phyloP scores from a whole-genome alignment of 2,113 vertebrate genomes.

The Antigone vipio region DNA sequence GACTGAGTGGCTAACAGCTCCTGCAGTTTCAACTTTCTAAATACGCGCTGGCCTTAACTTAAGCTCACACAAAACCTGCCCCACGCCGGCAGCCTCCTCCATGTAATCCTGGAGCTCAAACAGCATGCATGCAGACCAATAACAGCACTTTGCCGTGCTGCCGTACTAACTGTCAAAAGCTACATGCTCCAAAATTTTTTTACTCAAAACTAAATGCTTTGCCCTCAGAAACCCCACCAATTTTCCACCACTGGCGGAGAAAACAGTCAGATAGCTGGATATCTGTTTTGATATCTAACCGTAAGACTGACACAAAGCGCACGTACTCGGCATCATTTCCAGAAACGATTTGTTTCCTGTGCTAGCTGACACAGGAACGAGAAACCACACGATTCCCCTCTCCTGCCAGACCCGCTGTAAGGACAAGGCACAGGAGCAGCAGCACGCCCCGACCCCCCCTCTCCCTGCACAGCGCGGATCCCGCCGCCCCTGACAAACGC shows the following conservation, averaged over 20 bases:
- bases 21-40: not conserved
- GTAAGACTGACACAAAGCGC: not conserved
- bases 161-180: not conserved
- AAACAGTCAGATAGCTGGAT: fast-evolving
- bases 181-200: not conserved
- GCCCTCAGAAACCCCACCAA: not conserved
- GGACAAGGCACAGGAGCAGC: not conserved
- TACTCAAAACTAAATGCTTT: not conserved
- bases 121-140: fast-evolving
- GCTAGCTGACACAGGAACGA: not conserved
- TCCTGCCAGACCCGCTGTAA: not conserved
- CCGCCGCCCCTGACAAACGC: not conserved
- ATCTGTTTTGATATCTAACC: not conserved
- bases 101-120: not conserved
- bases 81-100: not conserved
- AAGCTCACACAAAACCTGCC: not conserved
- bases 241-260: not conserved
- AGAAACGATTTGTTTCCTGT: not conserved
- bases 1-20: not conserved
- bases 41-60: not conserved
- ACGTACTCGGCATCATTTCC: not conserved
- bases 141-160: not conserved
- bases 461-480: not conserved
- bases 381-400: fast-evolving
- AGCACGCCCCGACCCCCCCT: not conserved